A percentile compares a stretch with the other conserved stretches of the same genome.
Evolutionary conservation across 2,888 invertebrate species (phyloP).

Genomic region (Acanthosepion lycidas): DNA sequence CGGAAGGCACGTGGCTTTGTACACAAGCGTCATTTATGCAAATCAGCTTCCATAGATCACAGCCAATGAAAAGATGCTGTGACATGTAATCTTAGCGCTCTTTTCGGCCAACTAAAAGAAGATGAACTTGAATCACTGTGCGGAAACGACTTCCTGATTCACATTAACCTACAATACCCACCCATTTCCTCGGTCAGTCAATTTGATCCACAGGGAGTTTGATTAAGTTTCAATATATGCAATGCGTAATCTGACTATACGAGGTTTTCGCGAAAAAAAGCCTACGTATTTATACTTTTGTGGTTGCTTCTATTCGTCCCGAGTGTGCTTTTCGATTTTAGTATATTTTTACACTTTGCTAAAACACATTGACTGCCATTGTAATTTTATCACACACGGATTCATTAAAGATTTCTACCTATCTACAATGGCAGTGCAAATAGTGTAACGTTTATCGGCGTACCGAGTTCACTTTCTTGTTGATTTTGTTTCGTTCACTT

Average conservation of each 20-base stretch:
- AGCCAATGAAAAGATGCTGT: conserved; percentile 39
- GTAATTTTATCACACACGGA: too few species aligned
- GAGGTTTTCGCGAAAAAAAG: neutral
- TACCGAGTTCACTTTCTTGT: too few species aligned
- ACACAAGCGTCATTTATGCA: conserved; percentile 3
- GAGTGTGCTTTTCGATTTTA: too few species aligned
- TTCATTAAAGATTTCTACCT: too few species aligned
- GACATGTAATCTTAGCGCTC: conserved; percentile 43
- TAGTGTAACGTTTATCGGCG: too few species aligned
- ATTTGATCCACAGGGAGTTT: neutral
- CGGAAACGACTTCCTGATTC: neutral
- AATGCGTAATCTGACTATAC: neutral
- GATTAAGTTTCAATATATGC: neutral
- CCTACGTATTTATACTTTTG: neutral
- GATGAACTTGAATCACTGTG: conserved; percentile 42
- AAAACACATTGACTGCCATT: too few species aligned
- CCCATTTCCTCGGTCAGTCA: neutral
- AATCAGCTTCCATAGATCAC: conserved; percentile 43
- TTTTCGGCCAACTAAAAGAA: neutral
- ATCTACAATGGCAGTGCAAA: too few species aligned
- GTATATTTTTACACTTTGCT: too few species aligned
- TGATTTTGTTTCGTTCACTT: too few species aligned
- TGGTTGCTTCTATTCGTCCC: too few species aligned
- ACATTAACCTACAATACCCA: neutral
- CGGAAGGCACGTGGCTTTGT: conserved; percentile 40